Percentiles rank a stretch among this genome's conserved stretches.
Conservation (phyloP, 2,888 invertebrate genomes). For the Notodonta dromedarius region DNA sequence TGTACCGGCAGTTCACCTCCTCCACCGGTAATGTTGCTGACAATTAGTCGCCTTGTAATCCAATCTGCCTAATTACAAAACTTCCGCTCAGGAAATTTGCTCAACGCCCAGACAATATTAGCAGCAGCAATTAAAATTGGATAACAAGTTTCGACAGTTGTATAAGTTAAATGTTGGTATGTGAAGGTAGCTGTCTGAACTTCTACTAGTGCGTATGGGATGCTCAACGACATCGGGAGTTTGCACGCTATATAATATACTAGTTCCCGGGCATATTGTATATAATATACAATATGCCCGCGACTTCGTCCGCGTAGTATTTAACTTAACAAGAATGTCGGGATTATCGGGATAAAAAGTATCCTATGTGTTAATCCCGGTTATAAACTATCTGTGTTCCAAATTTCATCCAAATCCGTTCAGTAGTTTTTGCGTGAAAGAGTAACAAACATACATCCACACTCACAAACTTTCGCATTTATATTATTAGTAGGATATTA, state of each 20-base stretch:
- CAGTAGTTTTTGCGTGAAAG: too few relatives aligned
- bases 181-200: slow-evolving; percentile 2
- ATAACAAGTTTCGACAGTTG: slow-evolving; percentile 26
- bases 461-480: too few relatives aligned
- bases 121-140: slow-evolving; percentile 35
- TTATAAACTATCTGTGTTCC: too few relatives aligned
- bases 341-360: too few relatives aligned
- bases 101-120: slow-evolving; percentile 28
- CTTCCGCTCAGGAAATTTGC: slow-evolving; percentile 34
- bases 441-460: too few relatives aligned
- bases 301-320: too few relatives aligned
- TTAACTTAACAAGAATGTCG: too few relatives aligned
- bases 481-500: too few relatives aligned
- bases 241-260: slow-evolving; percentile 16
- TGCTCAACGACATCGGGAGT: slow-evolving; percentile 10
- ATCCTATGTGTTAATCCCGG: too few relatives aligned
- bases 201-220: slow-evolving; percentile 11
- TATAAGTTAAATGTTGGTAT: slow-evolving; percentile 20
- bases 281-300: too few relatives aligned
- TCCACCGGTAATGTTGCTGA: slow-evolving; percentile 28
- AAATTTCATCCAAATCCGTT: too few relatives aligned
- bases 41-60: slow-evolving; percentile 36
- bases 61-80: slow-evolving; percentile 41
- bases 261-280: too few relatives aligned
- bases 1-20: slow-evolving; percentile 15